A percentile compares a stretch with the other conserved stretches of the same genome.
These are phyloP conservation scores for Penaeus vannamei DNA, from an alignment of 1,140 invertebrate genomes.

Conservation along the genomic window DNA sequence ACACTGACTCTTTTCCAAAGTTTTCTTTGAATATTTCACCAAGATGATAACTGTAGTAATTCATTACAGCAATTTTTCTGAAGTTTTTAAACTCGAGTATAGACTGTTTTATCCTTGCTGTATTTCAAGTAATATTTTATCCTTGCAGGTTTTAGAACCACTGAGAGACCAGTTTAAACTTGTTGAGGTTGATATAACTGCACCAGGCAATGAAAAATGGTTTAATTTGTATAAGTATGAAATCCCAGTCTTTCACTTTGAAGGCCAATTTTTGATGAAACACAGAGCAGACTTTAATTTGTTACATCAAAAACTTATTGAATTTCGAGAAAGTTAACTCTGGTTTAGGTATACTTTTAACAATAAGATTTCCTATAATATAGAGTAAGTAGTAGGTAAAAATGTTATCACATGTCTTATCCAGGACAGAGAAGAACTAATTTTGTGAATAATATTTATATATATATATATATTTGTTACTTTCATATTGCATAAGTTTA, in stretches of 20 bases:
- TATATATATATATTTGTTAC: no score
- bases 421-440: no score
- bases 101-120: neutral
- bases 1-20: no score
- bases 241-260: constrained; percentile 89
- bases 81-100: no score
- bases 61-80: no score
- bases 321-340: constrained; percentile 35
- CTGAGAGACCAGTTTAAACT: constrained; percentile 78
- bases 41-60: no score
- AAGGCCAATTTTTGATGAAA: constrained; percentile 88
- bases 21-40: no score
- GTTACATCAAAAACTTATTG: constrained; percentile 70
- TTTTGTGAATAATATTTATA: no score
- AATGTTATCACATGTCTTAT: no score
- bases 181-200: constrained; percentile 83
- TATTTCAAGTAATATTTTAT: neutral
- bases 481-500: no score
- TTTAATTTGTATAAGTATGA: constrained; percentile 84
- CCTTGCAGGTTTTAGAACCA: constrained; percentile 75
- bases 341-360: neutral
- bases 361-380: neutral
- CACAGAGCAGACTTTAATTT: constrained; percentile 78
- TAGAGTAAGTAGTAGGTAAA: no score
- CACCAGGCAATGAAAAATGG: constrained; percentile 81